Evolutionary conservation across 2,888 invertebrate species (phyloP).

Genomic region (Torymus auratus): DNA sequence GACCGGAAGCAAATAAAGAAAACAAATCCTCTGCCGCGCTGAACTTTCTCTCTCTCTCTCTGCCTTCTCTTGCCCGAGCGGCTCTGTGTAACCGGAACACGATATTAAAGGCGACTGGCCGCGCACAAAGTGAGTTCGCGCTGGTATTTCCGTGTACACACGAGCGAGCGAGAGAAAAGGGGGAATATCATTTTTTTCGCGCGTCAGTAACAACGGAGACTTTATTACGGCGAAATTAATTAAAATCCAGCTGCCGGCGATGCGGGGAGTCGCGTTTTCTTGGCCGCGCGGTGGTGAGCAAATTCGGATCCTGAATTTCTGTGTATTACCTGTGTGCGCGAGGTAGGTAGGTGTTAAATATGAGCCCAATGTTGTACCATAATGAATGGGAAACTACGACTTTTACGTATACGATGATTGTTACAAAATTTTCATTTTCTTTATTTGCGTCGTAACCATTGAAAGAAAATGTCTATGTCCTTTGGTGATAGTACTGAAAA

Average conservation of each 20-base stretch:
- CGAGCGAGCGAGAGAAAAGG: neutral
- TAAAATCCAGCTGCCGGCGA: conserved; percentile 28
- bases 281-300: neutral
- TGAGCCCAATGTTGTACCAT: too few relatives aligned
- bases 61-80: neutral
- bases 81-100: conserved; percentile 17
- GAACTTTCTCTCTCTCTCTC: conserved; percentile 10
- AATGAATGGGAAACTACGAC: too few relatives aligned
- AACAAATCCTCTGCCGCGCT: too few relatives aligned
- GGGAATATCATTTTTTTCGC: too few relatives aligned
- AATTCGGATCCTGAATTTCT: too few relatives aligned
- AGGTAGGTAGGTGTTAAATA: too few relatives aligned
- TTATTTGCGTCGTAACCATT: too few relatives aligned
- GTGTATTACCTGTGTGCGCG: too few relatives aligned
- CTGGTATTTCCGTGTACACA: neutral
- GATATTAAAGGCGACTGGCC: conserved; percentile 23
- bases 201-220: neutral
- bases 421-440: too few relatives aligned
- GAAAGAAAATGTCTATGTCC: too few relatives aligned
- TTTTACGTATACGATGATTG: too few relatives aligned
- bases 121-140: conserved; percentile 4
- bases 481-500: too few relatives aligned
- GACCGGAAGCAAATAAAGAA: conserved; percentile 10
- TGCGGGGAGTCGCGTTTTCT: conserved; percentile 21
- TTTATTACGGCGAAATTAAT: conserved; percentile 43